Conservation (phyloP, 2,113 vertebrate genomes). For the Etheostoma spectabile region DNA sequence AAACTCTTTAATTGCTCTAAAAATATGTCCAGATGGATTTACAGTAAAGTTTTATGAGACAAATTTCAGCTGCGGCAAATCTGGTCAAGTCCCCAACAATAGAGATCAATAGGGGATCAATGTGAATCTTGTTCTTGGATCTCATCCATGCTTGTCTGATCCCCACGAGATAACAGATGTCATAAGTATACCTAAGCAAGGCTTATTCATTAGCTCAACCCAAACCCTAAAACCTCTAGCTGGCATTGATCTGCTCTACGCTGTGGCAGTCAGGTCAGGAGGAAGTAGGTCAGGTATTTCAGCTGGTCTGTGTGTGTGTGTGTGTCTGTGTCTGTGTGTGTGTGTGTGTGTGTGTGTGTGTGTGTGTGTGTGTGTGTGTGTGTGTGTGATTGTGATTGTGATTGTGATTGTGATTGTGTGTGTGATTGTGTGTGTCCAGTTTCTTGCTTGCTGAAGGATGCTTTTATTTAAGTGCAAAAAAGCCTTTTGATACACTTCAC, state of each 20-base stretch:
- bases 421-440: neutral
- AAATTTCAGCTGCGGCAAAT: slow-evolving; percentile 12
- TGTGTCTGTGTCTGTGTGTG: neutral
- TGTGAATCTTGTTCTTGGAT: slow-evolving; percentile 32
- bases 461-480: neutral
- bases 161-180: slow-evolving; percentile 43
- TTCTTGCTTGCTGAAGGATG: neutral
- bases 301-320: neutral
- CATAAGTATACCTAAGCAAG: slow-evolving; percentile 50
- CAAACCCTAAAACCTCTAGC: slow-evolving; percentile 49
- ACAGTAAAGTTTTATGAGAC: neutral
- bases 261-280: slow-evolving; percentile 15
- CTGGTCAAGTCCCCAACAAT: slow-evolving; percentile 32
- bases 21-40: slow-evolving; percentile 1
- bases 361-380: no score
- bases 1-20: neutral
- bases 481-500: neutral
- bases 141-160: slow-evolving; percentile 46
- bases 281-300: slow-evolving; percentile 18
- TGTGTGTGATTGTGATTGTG: no score
- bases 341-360: no score
- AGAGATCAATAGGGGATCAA: slow-evolving; percentile 31
- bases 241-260: slow-evolving; percentile 37
- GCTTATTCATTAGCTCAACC: slow-evolving; percentile 34
- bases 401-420: no score